A percentile compares a stretch with the other conserved stretches of the same genome.
Conservation (phyloP, 2,888 invertebrate species). For the Volucella bombylans region DNA sequence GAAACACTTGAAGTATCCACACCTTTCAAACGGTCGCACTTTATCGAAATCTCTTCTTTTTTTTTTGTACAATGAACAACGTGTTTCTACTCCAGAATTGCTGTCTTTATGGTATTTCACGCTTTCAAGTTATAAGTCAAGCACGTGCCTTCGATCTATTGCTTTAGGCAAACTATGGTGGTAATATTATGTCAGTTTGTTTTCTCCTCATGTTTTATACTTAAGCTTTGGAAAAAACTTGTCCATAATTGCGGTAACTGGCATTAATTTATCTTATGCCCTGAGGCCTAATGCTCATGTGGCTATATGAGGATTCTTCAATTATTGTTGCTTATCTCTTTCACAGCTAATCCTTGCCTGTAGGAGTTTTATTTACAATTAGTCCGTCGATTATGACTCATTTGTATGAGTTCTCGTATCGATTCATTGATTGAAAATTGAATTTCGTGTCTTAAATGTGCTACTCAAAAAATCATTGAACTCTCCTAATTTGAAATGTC, state of each 20-base stretch:
- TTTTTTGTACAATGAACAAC: constrained; percentile 12
- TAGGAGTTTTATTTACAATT: not conserved
- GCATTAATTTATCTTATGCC: constrained; percentile 25
- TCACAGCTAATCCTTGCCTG: not conserved
- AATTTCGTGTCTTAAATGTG: not conserved
- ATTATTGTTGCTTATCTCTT: constrained; percentile 13
- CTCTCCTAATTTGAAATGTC: not conserved
- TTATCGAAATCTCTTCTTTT: constrained; percentile 5
- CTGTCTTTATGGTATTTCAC: constrained; percentile 22
- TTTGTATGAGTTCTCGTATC: too few species aligned
- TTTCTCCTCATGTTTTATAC: constrained; percentile 46
- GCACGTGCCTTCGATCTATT: constrained; percentile 38
- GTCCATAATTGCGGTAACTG: constrained; percentile 24
- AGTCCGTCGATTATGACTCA: not conserved
- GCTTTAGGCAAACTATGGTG: constrained; percentile 13
- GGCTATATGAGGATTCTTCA: constrained; percentile 1
- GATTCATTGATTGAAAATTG: not conserved
- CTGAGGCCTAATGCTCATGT: constrained; percentile 21
- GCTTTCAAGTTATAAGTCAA: constrained; percentile 23
- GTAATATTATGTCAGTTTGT: constrained; percentile 50
- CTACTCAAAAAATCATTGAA: constrained; percentile 16
- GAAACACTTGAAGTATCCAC: constrained; percentile 3
- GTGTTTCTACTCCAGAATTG: constrained; percentile 14
- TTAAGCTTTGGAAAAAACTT: constrained; percentile 17
- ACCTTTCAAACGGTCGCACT: constrained; percentile 7